A percentile compares a stretch with the other conserved stretches of the same genome.
These are phyloP conservation scores for Jordanella pulchra DNA, from an alignment of 2,797 vertebrate genomes.

Conservation along the genomic window DNA sequence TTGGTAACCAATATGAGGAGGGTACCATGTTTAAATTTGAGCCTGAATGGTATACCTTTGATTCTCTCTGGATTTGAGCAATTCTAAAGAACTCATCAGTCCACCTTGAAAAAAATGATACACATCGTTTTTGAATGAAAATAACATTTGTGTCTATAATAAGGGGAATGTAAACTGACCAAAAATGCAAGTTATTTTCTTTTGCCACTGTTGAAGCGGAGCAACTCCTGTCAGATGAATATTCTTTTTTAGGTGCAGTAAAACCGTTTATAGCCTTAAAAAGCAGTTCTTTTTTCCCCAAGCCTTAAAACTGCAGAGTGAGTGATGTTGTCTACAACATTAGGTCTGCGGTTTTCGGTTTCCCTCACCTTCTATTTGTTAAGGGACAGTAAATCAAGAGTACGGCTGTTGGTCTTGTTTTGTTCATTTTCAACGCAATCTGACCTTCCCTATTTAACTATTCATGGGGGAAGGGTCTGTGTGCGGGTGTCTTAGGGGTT, in stretches of 20 bases:
- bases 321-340: neutral
- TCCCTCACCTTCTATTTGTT: slow-evolving; percentile 6
- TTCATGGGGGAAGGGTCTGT: slow-evolving; percentile 34
- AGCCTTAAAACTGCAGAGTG: slow-evolving; percentile 15
- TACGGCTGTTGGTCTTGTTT: slow-evolving; percentile 42
- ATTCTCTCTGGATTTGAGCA: neutral
- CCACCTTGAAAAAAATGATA: slow-evolving; percentile 6
- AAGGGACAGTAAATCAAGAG: slow-evolving; percentile 37
- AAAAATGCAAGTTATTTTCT: neutral
- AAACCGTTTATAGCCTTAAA: slow-evolving; percentile 15
- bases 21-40: neutral
- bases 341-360: slow-evolving; percentile 22
- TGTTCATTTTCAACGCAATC: slow-evolving; percentile 49
- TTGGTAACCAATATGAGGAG: neutral
- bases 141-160: neutral
- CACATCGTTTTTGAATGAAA: neutral
- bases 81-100: neutral
- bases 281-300: slow-evolving; percentile 25
- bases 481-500: slow-evolving; percentile 27
- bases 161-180: too few species aligned
- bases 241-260: slow-evolving; percentile 9
- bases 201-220: neutral
- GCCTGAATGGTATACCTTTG: neutral
- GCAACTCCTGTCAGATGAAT: slow-evolving; percentile 12
- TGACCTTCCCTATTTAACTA: slow-evolving; percentile 59